A percentile compares a stretch with the other conserved stretches of the same genome.
Evolutionary conservation across 2,113 vertebrate genomes (phyloP).

Genomic region (Nycticebus coucang): DNA sequence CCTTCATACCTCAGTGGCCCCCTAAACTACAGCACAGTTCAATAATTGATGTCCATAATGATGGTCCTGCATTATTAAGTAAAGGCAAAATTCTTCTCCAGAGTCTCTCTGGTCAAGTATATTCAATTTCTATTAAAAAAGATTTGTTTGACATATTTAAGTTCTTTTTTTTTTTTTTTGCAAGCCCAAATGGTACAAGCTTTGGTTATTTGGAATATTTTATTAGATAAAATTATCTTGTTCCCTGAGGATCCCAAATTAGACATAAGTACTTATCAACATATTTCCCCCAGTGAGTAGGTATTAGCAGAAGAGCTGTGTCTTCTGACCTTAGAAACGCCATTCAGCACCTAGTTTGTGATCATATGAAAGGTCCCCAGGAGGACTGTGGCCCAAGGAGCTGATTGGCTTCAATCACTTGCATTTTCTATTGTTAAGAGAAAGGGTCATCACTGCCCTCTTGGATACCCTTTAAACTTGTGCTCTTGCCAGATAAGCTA

Average conservation of each 20-base stretch:
- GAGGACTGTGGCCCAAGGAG: neutral
- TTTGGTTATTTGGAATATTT: constrained; percentile 52
- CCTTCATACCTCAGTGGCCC: constrained; percentile 63
- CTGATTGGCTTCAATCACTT: constrained; percentile 12
- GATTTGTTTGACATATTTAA: constrained; percentile 58
- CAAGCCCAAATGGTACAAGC: neutral
- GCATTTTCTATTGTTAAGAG: constrained; percentile 51
- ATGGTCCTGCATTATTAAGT: constrained; percentile 70
- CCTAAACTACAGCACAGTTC: constrained; percentile 3
- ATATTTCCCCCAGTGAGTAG: neutral
- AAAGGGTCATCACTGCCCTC: constrained; percentile 42
- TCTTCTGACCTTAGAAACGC: constrained; percentile 46
- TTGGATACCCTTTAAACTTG: constrained; percentile 77
- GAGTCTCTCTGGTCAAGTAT: constrained; percentile 49
- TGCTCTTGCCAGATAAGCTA: constrained; percentile 72
- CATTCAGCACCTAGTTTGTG: neutral
- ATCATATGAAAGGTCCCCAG: neutral
- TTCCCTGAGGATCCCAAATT: constrained; percentile 4
- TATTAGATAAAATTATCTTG: constrained; percentile 15
- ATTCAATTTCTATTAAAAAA: constrained; percentile 46
- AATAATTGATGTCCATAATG: constrained; percentile 66
- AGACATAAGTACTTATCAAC: neutral
- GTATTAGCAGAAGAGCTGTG: neutral
- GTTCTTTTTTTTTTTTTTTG: constrained; percentile 11
- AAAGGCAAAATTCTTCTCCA: constrained; percentile 71